phyloP scores from a whole-genome alignment of 2,888 invertebrate genomes.

The Diadegma fenestrale region DNA sequence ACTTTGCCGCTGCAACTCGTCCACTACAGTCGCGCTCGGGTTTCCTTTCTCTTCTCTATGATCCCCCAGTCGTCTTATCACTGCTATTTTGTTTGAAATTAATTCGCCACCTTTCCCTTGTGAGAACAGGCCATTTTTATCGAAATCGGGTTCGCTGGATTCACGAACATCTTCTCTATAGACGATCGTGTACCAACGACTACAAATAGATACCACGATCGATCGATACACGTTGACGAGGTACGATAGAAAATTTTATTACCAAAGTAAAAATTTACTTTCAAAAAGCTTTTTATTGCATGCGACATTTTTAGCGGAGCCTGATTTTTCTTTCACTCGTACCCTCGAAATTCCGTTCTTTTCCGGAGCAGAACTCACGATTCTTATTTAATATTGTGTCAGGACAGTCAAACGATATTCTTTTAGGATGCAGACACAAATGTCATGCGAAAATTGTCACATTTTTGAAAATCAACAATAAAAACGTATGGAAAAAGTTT shows the following conservation, averaged over 20 bases:
- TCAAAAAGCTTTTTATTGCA: neutral
- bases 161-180: constrained; percentile 20
- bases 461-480: too few species aligned
- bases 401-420: too few species aligned
- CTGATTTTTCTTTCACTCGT: neutral
- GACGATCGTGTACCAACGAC: constrained; percentile 24
- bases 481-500: too few species aligned
- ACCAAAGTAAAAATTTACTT: neutral
- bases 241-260: constrained; percentile 29
- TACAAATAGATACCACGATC: constrained; percentile 7
- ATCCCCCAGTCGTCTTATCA: neutral
- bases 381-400: too few species aligned
- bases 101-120: neutral
- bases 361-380: too few species aligned
- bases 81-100: neutral
- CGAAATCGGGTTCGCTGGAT: constrained; percentile 7
- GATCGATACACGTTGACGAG: constrained; percentile 41
- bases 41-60: constrained; percentile 20
- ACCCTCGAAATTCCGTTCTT: neutral
- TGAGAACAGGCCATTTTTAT: constrained; percentile 29
- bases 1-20: constrained; percentile 25
- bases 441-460: too few species aligned
- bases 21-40: neutral
- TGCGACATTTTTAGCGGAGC: neutral
- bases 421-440: too few species aligned